A percentile compares a stretch with the other conserved stretches of the same genome.
Conservation (phyloP, 2,797 vertebrate genomes). For the Cryptoprocta ferox region DNA sequence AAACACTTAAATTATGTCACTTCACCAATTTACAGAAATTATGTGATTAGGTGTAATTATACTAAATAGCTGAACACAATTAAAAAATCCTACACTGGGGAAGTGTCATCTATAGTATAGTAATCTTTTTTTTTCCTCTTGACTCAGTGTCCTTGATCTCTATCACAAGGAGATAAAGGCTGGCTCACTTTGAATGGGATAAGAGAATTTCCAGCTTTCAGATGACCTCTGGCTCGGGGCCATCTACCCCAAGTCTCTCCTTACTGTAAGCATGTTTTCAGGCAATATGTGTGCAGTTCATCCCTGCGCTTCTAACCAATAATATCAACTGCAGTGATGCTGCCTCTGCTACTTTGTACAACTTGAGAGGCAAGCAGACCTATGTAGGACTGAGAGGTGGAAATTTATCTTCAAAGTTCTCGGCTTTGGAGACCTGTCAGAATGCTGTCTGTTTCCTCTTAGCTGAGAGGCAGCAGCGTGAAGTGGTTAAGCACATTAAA, state of each 20-base stretch:
- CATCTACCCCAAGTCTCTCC: neutral
- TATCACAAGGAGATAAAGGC: neutral
- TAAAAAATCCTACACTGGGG: slow-evolving; percentile 63
- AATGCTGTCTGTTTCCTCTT: fast-evolving
- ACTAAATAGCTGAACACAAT: slow-evolving; percentile 72
- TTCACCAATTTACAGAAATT: slow-evolving; percentile 76
- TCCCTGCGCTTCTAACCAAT: neutral
- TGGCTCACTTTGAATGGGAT: neutral
- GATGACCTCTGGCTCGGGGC: neutral
- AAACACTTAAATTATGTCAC: slow-evolving; percentile 79
- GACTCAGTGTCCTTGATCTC: neutral
- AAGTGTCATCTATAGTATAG: slow-evolving; percentile 37
- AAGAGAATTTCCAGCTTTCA: neutral
- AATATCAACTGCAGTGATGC: neutral
- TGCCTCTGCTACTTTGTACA: neutral
- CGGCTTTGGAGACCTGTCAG: neutral
- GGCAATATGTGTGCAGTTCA: neutral
- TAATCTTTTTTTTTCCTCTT: neutral
- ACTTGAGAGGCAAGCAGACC: neutral
- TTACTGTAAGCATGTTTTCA: neutral
- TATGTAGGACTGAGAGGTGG: neutral
- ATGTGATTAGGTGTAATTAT: slow-evolving; percentile 77
- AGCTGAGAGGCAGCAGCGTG: neutral
- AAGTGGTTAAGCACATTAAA: neutral
- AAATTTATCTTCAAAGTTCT: neutral